phyloP scores from a whole-genome alignment of 2,797 vertebrate genomes.

The Discoglossus pictus region DNA sequence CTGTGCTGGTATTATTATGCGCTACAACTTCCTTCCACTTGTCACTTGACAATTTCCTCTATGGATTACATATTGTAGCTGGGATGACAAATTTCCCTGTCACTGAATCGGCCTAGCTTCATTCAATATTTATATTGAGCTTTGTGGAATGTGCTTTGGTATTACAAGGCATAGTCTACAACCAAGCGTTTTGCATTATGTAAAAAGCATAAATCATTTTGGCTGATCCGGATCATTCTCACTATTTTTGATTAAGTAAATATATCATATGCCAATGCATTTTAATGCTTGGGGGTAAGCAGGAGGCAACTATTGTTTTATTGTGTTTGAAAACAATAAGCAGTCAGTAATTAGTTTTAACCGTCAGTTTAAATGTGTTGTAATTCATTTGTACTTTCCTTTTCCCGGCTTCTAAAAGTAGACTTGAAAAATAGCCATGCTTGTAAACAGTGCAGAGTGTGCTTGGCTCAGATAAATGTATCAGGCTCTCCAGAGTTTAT shows the following conservation, averaged over 20 bases:
- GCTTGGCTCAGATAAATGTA: slow-evolving; percentile 62
- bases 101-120: neutral
- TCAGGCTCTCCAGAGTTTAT: slow-evolving; percentile 59
- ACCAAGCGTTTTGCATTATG: slow-evolving; percentile 56
- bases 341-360: slow-evolving; percentile 57
- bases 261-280: slow-evolving; percentile 52
- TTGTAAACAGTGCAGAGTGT: slow-evolving; percentile 49
- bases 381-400: slow-evolving; percentile 51
- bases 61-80: slow-evolving; percentile 4
- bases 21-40: neutral
- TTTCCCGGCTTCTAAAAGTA: slow-evolving; percentile 50
- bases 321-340: slow-evolving; percentile 54
- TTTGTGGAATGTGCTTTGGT: slow-evolving; percentile 53
- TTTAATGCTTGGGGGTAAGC: slow-evolving; percentile 51
- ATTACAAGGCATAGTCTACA: slow-evolving; percentile 57
- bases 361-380: slow-evolving; percentile 44
- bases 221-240: slow-evolving; percentile 51
- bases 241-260: slow-evolving; percentile 49
- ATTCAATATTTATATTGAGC: slow-evolving; percentile 26
- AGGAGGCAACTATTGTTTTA: slow-evolving; percentile 43
- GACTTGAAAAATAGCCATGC: slow-evolving; percentile 49
- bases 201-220: slow-evolving; percentile 57
- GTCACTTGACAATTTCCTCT: slow-evolving; percentile 12
- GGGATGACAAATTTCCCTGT: slow-evolving; percentile 27
- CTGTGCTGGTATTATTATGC: neutral